A percentile compares a stretch with the other conserved stretches of the same genome.
Evolutionary conservation across 23 tunicate genomes (phyloP).

Genomic region (Ascidia mentula): DNA sequence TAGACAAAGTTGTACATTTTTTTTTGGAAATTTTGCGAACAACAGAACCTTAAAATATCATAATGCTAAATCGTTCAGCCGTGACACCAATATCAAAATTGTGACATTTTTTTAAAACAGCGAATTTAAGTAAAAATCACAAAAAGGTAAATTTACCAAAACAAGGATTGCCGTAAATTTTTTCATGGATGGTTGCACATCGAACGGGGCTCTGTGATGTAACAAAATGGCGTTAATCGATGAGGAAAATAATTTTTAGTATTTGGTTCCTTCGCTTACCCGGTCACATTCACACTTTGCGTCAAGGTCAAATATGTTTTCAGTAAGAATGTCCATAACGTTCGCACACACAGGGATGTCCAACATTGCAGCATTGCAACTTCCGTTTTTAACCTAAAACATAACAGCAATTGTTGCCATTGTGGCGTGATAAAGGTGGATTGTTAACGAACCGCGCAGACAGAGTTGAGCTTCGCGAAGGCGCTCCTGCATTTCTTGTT

Average conservation of each 20-base stretch:
- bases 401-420: too few species aligned
- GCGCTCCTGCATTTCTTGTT: neutral
- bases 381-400: neutral
- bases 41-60: too few species aligned
- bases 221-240: neutral
- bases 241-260: neutral
- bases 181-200: neutral
- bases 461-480: neutral
- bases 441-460: neutral
- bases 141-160: neutral
- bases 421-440: too few species aligned
- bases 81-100: too few species aligned
- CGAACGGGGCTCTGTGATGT: neutral
- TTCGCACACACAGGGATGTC: neutral
- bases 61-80: too few species aligned
- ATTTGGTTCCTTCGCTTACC: too few species aligned
- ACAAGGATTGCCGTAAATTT: neutral
- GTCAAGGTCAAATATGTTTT: neutral
- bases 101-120: too few species aligned
- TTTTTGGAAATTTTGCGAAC: too few species aligned
- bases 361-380: constrained; percentile 5
- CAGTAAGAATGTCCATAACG: neutral
- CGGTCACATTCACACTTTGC: neutral
- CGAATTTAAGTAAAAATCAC: too few species aligned
- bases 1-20: too few species aligned